These are phyloP conservation scores for Lathamus discolor DNA, from an alignment of 2,113 vertebrate genomes.

Conservation along the genomic window DNA sequence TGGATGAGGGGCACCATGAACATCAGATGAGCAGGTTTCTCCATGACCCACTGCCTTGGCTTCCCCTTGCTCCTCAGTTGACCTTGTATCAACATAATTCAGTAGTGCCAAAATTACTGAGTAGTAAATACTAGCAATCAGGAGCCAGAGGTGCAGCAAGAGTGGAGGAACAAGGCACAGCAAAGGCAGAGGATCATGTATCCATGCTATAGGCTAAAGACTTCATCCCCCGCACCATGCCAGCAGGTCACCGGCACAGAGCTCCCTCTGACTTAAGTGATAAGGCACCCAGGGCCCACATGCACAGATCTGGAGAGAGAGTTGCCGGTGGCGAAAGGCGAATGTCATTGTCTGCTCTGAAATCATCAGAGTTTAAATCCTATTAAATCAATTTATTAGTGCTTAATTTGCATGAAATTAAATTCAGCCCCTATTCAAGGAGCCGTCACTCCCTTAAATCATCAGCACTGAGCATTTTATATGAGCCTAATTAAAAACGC, in stretches of 20 bases:
- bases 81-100: neutral
- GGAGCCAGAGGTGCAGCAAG: neutral
- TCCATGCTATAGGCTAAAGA: accelerated
- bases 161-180: accelerated
- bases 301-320: neutral
- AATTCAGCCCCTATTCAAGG: slow-evolving; percentile 70
- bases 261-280: neutral
- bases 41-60: neutral
- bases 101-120: neutral
- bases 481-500: slow-evolving; percentile 65
- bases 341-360: slow-evolving; percentile 47
- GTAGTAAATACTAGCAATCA: neutral
- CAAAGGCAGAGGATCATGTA: accelerated
- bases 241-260: neutral
- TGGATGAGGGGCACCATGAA: accelerated
- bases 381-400: slow-evolving; percentile 74
- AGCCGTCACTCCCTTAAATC: slow-evolving; percentile 64
- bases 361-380: slow-evolving; percentile 71
- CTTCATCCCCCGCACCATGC: neutral
- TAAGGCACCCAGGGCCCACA: neutral
- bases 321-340: neutral
- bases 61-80: neutral
- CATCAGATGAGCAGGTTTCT: neutral
- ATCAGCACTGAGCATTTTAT: slow-evolving; percentile 44
- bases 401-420: slow-evolving; percentile 76